Percentiles rank a stretch among this genome's conserved stretches.
Evolutionary conservation across 2,113 vertebrate genomes (phyloP).

Genomic region (Cairina moschata): DNA sequence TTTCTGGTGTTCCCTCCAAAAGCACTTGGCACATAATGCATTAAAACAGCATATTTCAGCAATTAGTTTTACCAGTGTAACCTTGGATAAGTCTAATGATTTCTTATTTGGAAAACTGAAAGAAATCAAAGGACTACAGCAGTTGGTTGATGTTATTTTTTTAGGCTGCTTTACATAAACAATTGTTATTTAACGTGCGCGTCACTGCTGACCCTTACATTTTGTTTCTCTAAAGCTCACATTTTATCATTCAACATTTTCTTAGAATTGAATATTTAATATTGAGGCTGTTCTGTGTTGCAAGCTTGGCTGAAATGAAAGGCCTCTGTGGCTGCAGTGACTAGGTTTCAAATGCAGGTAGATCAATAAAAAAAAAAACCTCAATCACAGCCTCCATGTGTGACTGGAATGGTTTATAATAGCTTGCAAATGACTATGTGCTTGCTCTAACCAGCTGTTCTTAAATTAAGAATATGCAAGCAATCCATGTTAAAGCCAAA

Average conservation of each 20-base stretch:
- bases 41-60: neutral
- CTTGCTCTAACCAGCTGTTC: conserved; percentile 80
- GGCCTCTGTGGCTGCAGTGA: conserved; percentile 86
- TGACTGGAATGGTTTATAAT: conserved; percentile 78
- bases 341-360: conserved; percentile 89
- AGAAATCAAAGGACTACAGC: neutral
- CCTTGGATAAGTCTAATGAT: neutral
- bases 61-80: conserved; percentile 1
- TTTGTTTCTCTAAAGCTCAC: conserved; percentile 46
- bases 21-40: neutral
- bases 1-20: neutral
- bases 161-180: neutral
- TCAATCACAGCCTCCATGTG: conserved; percentile 76
- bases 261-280: conserved; percentile 90
- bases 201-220: conserved; percentile 48
- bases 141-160: neutral
- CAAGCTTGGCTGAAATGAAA: conserved; percentile 90
- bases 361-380: conserved; percentile 85
- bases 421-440: conserved; percentile 75
- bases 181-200: conserved; percentile 17
- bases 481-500: conserved; percentile 79
- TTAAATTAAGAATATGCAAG: conserved; percentile 83
- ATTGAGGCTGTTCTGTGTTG: conserved; percentile 75
- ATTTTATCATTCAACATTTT: conserved; percentile 77
- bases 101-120: neutral